Evolutionary conservation across 2,888 invertebrate genomes (phyloP), one percentile per base, ranked within the genome.

Genomic region (Agrilus mali): DNA sequence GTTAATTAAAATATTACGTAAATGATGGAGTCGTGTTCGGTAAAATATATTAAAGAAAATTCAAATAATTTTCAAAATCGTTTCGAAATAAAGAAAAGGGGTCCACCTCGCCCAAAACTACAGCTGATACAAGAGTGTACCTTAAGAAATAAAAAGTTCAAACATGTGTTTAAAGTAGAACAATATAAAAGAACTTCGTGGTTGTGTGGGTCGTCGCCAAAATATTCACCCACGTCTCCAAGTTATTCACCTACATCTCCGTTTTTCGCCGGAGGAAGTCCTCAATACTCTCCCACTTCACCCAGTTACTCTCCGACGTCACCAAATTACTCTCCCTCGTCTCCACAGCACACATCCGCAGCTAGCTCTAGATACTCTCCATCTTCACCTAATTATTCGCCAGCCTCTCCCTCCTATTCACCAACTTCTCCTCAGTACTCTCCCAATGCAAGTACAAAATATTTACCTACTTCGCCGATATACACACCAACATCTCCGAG

Each of bases 271-370:
- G 79, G 86, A 48, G 80, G 85, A 42, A 84, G 83, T 54, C 90
- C 89, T 1, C 82, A 80, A 42, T 90, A 89, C 63, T 85, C 87
- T 1, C 92, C 92, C 0, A 86, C 87, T 0, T 85, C 85, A 49
- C 92, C 90, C 0, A 83, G 81, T 54, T 92, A 92, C 64, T 81
- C 86, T 2, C 90, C 90, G 2, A 82, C 86, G 0, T 85, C 82
- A 51, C 85, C 83, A 0, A 79, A 75, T 59, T 86, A 85, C 60
- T 86, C 87, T 0, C 86, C 87, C 1, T 81, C 85, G 46, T 74
- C 81, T 56, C 78, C 88, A 27, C 80, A 79, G 43, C 84, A 83
- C 55, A 73, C 73, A 4, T 78, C 75, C 45, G 78, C 84, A 8
- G 80, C 81, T 6, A 83, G 82, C 51, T 86, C 82, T 0, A 73